Base-by-base conservation (phyloP, 2,888 invertebrate species). In the Argynnis bischoffii region DNA sequence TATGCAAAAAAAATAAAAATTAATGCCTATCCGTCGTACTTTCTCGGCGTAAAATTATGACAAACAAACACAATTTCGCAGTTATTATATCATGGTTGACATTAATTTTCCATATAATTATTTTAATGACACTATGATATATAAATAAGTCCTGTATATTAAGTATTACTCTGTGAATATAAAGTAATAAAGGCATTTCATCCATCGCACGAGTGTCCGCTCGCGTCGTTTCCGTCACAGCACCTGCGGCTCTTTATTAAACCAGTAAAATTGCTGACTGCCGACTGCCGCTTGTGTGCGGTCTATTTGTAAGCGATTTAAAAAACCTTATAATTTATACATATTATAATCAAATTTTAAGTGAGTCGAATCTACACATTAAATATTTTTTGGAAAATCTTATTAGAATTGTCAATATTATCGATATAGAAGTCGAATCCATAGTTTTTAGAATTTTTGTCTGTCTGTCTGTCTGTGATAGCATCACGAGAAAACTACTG, bases 181-280 rank as follows among this genome's bases (percentile, higher is more conserved):
- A 66, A 66, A 61, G 61, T 61, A 66, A 66, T 66, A 61, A 61
- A 66, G 55, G 50, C 64, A 21, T 31, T 55, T 35, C 55, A 48
- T 66, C 54, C 54, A 41, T 60, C 66, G 66, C 56, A 54, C 66
- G 48, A 31, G 55, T 61, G 53, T 61, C 61, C 61, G 61, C 59
- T 56, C 60, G 64, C 69, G 53, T 63, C 67, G 64, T 68, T 67
- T 72, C 68, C 57, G 70, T 73, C 68, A 71, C 51, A 53, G 55
- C 74, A 72, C 72, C 73, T 73, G 72, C 68, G 72, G 50, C 64
- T 50, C 74, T 74, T 73, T 73, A 74, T 74, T 73, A 72, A 74
- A 72, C 72, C 69, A 63, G 72, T 71, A 65, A 65, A 72, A 70
- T 66, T 69, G 69, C 67, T 64, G 67, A 64, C 67, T 55, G 56